Percentiles rank a stretch among this genome's conserved stretches.
Evolutionary conservation across 2,797 vertebrate genomes (phyloP).

Genomic region (Natrix natrix): DNA sequence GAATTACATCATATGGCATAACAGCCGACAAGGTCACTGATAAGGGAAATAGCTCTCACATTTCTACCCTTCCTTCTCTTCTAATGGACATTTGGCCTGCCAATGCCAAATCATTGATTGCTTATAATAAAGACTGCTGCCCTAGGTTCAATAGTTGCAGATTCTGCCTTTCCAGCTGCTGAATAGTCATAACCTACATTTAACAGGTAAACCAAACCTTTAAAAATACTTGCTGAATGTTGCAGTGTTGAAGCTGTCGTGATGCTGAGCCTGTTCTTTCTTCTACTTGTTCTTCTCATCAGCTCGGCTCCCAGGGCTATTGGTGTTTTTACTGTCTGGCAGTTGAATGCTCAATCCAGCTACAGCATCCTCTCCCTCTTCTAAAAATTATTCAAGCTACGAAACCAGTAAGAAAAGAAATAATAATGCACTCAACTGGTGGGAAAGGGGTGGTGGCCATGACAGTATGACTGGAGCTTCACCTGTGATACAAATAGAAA

Average conservation of each 20-base stretch:
- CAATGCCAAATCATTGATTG: background rate
- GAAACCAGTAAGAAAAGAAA: background rate
- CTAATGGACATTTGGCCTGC: background rate
- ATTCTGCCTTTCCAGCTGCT: background rate
- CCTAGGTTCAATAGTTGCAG: background rate
- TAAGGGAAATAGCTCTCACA: conserved; percentile 1
- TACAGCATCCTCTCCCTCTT: background rate
- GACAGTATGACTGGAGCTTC: background rate
- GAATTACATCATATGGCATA: background rate
- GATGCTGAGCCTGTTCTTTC: background rate
- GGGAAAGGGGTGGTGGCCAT: background rate
- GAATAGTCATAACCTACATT: background rate
- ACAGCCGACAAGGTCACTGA: background rate
- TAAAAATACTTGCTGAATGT: background rate
- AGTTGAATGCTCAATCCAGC: background rate
- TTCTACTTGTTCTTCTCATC: background rate
- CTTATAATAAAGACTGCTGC: background rate
- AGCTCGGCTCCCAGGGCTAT: background rate
- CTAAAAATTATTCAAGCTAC: background rate
- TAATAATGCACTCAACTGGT: background rate
- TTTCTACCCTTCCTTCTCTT: conserved; percentile 23
- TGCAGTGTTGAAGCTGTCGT: background rate
- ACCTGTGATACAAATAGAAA: background rate
- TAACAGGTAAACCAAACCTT: background rate
- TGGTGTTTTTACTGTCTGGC: background rate